These are phyloP conservation scores for Fragum fragum DNA, from an alignment of 2,888 invertebrate species.

Conservation along the genomic window DNA sequence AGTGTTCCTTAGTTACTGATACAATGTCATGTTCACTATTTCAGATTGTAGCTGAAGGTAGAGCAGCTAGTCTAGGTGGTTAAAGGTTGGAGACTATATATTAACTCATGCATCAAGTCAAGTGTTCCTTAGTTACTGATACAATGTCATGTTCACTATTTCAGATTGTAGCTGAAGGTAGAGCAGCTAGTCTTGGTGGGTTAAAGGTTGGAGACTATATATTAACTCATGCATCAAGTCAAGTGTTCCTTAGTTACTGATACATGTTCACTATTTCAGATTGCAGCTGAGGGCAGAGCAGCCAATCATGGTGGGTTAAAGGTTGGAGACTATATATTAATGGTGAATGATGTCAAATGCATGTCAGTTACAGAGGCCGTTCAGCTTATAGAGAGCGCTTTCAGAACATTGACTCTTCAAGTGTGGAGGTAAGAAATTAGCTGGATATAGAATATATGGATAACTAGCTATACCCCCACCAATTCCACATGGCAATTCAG, in stretches of 20 bases:
- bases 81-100: too few relatives aligned
- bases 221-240: not conserved
- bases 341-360: slow-evolving; percentile 82
- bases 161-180: too few relatives aligned
- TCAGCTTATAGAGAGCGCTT: slow-evolving; percentile 83
- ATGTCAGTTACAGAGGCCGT: slow-evolving; percentile 74
- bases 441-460: not conserved
- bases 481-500: too few relatives aligned
- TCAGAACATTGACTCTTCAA: slow-evolving; percentile 80
- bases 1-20: too few relatives aligned
- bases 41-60: too few relatives aligned
- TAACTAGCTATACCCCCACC: not conserved
- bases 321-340: slow-evolving; percentile 79
- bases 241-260: not conserved
- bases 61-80: too few relatives aligned
- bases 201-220: not conserved
- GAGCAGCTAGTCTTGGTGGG: too few relatives aligned
- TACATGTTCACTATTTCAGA: slow-evolving; percentile 48
- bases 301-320: slow-evolving; percentile 58
- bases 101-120: too few relatives aligned
- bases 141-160: too few relatives aligned
- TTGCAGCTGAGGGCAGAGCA: slow-evolving; percentile 54
- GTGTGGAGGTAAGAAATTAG: slow-evolving; percentile 80
- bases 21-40: too few relatives aligned
- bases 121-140: too few relatives aligned